Base-by-base conservation (phyloP, 2,888 invertebrate species). In the Buathra laborator region DNA sequence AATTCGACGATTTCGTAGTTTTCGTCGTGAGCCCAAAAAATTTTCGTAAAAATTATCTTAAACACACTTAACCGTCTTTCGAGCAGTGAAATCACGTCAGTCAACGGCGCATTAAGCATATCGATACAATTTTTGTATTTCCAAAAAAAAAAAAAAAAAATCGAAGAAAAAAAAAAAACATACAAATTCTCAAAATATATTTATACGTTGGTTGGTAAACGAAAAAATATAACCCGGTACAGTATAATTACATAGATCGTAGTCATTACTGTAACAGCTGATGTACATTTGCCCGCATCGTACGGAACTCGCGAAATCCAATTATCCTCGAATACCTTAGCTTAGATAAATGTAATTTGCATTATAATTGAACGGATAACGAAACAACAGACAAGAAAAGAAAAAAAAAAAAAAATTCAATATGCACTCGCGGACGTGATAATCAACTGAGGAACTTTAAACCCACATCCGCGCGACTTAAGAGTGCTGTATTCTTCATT, bases 61-160 rank as follows among this genome's bases (percentile, higher is more conserved):
- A n/a, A 19, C 37, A 68, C 62, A 19, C 24, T 71, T 29, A 37
- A 71, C 56, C 72, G 71, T 48, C 62, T 70, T 81, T 81, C 53
- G 82, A 85, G 79, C 81, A 80, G 68, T 79, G 59, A 81, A 29
- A 80, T 84, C 82, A 76, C 72, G 83, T 81, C 83, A 83, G 82
- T 83, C 84, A 37, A 83, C 86, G 86, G 84, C 87, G 86, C 86
- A 88, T 86, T 32, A 91, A 88, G 91, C 92, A 92, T 92, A 92
- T 92, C 92, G 91, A 90, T 79, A 87, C 87, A 88, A 89, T 90
- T 90, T 92, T 90, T 91, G 77, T 91, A 91, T 89, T 88, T 84
- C 84, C 78, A 87, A 86, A 70, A 79, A 86, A 86, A 64, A 88
- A 71, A 78, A 77, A 68, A 66, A 43, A 24, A 24, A 24, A 24